Base-by-base conservation (phyloP, 1,140 invertebrate species). In the Ruditapes philippinarum region DNA sequence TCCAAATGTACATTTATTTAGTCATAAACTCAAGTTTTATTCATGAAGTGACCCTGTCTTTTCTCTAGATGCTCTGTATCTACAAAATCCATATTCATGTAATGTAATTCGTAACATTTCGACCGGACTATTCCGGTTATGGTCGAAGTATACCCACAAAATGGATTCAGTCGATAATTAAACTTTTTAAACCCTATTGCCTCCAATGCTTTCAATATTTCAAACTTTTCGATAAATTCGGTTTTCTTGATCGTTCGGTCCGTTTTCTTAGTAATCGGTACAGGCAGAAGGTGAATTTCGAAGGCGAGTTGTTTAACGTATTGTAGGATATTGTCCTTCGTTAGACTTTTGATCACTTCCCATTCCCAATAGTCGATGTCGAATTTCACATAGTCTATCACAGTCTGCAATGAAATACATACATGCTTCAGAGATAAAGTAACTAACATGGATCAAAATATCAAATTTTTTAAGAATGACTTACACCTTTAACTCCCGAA, bases 321-420 rank as follows among this genome's bases (percentile, higher is more conserved):
- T 2, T 38, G 65, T 3, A 84, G 68, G 9, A 70, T 45, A 74
- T 74, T 70, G 40, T 84, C 82, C 22, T 54, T 22, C 14, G 65
- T 65, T 19, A 84, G 40, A n/a, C 33, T 54, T 38, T 54, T 36
- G 0, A 84, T 19, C 25, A 70, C 65, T 19, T 54, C 49, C 82
- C 82, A 84, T 25, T 84, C 82, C 12, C 9, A 49, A 38, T 73
- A 74, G 9, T 84, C 82, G 12, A 84, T 73, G 28, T 84, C 82
- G 54, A 84, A 84, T 38, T 84, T 84, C 19, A 84, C 36, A 68
- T 84, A 84, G 49, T 84, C 82, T 31, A 84, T 84, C 11, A 54
- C 33, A 25, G 22, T 70, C 82, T 84, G 68, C 51, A 84, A 81
- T 31, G 45, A 49, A 45, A 78, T n/a, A n/a, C n/a, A n/a, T n/a